phyloP scores from a whole-genome alignment of 2,113 vertebrate species.

The Campylomormyrus numenius region DNA sequence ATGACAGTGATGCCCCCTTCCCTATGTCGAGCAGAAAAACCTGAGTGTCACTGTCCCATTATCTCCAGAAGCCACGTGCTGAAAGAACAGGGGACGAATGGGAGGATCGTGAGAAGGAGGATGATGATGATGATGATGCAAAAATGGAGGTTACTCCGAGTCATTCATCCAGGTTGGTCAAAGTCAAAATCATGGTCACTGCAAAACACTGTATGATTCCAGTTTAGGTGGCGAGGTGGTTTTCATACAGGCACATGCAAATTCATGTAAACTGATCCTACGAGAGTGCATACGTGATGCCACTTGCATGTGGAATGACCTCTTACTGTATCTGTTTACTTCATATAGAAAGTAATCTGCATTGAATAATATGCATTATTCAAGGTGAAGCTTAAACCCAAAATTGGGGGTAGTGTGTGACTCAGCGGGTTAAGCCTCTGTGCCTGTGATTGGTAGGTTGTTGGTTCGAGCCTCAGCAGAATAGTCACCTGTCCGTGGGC shows the following conservation, averaged over 20 bases:
- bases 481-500: background rate
- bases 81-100: background rate
- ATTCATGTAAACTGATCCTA: background rate
- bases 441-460: background rate
- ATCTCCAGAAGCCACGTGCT: background rate
- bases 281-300: background rate
- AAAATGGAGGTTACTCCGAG: background rate
- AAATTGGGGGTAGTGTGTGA: background rate
- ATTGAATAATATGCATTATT: background rate
- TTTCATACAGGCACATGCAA: background rate
- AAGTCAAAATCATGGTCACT: background rate
- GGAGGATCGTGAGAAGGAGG: background rate
- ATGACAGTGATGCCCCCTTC: background rate
- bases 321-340: background rate
- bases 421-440: background rate
- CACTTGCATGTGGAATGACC: background rate
- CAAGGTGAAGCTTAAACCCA: background rate
- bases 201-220: background rate
- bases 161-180: constrained; percentile 17
- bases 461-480: background rate
- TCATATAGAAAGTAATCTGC: background rate
- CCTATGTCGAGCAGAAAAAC: background rate
- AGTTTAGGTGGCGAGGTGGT: background rate
- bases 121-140: background rate
- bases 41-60: background rate